Percentiles rank a stretch among this genome's conserved stretches.
phyloP scores from a whole-genome alignment of 2,113 vertebrate species.

The Osmerus eperlanus region DNA sequence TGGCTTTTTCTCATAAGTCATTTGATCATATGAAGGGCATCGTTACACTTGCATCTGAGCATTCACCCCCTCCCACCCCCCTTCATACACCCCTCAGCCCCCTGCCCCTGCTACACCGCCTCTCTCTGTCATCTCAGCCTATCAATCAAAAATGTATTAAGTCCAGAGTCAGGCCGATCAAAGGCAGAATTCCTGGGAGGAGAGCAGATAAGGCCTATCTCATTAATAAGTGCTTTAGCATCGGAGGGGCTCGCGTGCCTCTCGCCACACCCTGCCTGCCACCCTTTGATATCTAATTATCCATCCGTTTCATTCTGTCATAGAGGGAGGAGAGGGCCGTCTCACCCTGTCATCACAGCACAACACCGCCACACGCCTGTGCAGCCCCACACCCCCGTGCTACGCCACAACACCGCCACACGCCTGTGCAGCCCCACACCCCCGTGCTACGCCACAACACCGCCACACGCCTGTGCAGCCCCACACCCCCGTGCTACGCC shows the following conservation, averaged over 20 bases:
- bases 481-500: slow-evolving; percentile 21
- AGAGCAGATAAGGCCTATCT: slow-evolving; percentile 80
- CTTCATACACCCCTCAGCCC: slow-evolving; percentile 22
- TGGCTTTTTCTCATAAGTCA: slow-evolving; percentile 51
- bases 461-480: background rate
- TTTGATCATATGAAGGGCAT: slow-evolving; percentile 71
- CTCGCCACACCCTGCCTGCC: slow-evolving; percentile 72
- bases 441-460: slow-evolving; percentile 33
- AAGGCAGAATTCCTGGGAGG: slow-evolving; percentile 82
- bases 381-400: slow-evolving; percentile 6
- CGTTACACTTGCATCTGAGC: slow-evolving; percentile 58
- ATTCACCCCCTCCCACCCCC: slow-evolving; percentile 35
- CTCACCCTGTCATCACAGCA: slow-evolving; percentile 57
- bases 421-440: slow-evolving; percentile 8
- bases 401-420: slow-evolving; percentile 41
- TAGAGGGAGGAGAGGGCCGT: slow-evolving; percentile 62
- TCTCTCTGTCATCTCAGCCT: slow-evolving; percentile 76
- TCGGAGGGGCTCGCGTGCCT: slow-evolving; percentile 65
- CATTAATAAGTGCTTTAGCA: slow-evolving; percentile 82
- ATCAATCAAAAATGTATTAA: slow-evolving; percentile 84
- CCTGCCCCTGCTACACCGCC: slow-evolving; percentile 42
- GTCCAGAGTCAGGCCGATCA: slow-evolving; percentile 78
- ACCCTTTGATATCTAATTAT: slow-evolving; percentile 82
- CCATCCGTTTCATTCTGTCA: slow-evolving; percentile 74
- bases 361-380: slow-evolving; percentile 14